Conservation (phyloP, 2,797 vertebrate species). For the Poecilia picta region DNA sequence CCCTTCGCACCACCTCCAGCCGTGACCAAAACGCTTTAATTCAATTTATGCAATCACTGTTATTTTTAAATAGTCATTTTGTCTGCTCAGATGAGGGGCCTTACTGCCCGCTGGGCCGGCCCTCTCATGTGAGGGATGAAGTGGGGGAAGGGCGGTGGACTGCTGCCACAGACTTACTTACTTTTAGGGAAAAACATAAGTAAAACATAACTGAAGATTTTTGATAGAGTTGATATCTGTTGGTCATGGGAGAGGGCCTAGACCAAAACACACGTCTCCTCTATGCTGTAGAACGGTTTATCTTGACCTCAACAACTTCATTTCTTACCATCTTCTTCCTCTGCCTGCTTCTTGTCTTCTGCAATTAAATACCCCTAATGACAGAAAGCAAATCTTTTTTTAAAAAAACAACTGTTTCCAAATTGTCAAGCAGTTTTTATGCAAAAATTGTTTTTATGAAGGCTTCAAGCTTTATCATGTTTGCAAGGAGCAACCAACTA, state of each 20-base stretch:
- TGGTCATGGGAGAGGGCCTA: neutral
- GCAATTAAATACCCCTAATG: neutral
- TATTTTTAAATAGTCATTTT: constrained; percentile 99
- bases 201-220: neutral
- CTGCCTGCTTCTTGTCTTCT: neutral
- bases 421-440: neutral
- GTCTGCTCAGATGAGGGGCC: constrained; percentile 85
- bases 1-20: constrained; percentile 86
- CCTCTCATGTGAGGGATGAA: constrained; percentile 65
- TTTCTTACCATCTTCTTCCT: neutral
- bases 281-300: neutral
- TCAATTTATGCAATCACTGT: constrained; percentile 99
- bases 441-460: neutral
- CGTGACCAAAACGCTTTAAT: constrained; percentile 98
- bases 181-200: constrained; percentile 12
- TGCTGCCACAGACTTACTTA: constrained; percentile 44
- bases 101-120: constrained; percentile 76
- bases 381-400: neutral
- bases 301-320: neutral
- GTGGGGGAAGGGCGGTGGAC: constrained; percentile 49
- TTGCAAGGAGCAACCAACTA: neutral
- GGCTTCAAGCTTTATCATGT: neutral
- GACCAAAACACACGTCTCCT: neutral
- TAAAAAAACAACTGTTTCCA: neutral
- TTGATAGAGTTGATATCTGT: neutral